Evolutionary conservation across 2,797 vertebrate genomes (phyloP).

Genomic region (Lepilemur ruficaudatus): DNA sequence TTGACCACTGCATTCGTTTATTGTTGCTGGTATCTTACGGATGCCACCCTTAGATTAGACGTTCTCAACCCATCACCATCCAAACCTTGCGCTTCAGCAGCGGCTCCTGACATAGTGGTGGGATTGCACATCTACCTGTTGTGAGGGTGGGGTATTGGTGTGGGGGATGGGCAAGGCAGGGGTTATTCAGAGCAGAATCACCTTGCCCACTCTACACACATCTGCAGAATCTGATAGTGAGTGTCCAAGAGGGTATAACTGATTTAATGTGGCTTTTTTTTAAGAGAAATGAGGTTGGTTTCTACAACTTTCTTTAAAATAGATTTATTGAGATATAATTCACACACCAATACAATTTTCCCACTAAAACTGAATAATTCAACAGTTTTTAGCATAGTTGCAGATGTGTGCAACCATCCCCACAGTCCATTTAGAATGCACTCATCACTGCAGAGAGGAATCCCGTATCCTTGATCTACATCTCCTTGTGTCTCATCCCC

Average conservation of each 20-base stretch:
- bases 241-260: neutral
- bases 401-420: neutral
- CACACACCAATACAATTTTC: neutral
- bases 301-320: neutral
- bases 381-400: neutral
- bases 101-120: neutral
- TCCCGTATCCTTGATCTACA: neutral
- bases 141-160: neutral
- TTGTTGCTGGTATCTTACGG: neutral
- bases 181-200: neutral
- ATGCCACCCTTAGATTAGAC: neutral
- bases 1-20: neutral
- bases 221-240: neutral
- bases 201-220: neutral
- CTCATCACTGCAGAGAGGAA: neutral
- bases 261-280: neutral
- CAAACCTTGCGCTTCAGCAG: neutral
- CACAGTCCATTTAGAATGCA: neutral
- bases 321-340: neutral
- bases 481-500: fast-evolving
- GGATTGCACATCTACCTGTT: too few species aligned
- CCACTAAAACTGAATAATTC: neutral
- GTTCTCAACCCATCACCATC: neutral
- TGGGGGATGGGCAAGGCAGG: neutral
- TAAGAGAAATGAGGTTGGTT: neutral